Evolutionary conservation across 2,797 vertebrate genomes (phyloP), one percentile per base, ranked within the genome.

Genomic region (Karalla daura): DNA sequence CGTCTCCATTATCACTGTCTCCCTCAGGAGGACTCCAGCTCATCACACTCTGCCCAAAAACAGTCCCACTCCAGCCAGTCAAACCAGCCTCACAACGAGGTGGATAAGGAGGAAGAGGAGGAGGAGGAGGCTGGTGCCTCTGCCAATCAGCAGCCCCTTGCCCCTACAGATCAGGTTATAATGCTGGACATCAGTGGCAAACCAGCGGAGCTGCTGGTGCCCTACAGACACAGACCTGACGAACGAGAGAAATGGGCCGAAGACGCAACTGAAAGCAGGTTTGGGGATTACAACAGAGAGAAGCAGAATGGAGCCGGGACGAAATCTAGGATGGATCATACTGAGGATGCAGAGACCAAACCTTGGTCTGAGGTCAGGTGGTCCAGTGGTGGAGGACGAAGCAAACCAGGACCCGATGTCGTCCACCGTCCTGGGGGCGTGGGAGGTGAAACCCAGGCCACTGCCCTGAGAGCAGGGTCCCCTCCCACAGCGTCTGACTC

Each of bases 161-260:
- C 52, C 5, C 9, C 30, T 4, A 32, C 50, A 52, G 69, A 78
- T 4, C 50, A 79, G 46, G 44, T 88, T 61, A 8, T 88, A n/a
- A 72, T 89, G 24, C 32, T 84, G 20, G 85, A 88, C 40, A 83
- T 86, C 3, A 82, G 78, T 13, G 9, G 75, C 13, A 76, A 74
- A 65, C 72, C 77, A 23, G 52, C 76, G 12, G 76, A 83, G 43
- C 11, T 78, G 24, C 25, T 80, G 1, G 53, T 80, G 46, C 71
- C 80, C 14, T 65, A 59, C 55, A 70, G 67, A 64, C 53, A 70
- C 9, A 59, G 18, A 24, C 32, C 62, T 35, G 58, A 25, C 1
- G 21, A 28, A 18, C 39, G 33, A 28, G 76, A 77, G 15, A 51
- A 20, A 12, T 23, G 13, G 7, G 21, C 12, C 17, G 9, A 25